Percentiles rank a stretch among this genome's conserved stretches.
Evolutionary conservation across 2,888 invertebrate genomes (phyloP).

Genomic region (Cremastinae sp.): DNA sequence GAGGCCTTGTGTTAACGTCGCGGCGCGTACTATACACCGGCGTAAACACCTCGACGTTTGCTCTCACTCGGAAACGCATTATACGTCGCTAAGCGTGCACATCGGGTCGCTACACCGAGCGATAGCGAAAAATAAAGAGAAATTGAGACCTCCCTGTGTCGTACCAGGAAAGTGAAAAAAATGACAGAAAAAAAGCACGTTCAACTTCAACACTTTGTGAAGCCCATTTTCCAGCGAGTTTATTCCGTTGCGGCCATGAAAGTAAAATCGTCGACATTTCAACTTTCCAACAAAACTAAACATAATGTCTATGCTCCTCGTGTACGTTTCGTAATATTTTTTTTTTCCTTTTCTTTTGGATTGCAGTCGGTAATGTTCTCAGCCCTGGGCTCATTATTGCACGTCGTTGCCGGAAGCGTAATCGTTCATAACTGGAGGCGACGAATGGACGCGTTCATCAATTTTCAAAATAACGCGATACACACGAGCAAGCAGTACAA

Average conservation of each 20-base stretch:
- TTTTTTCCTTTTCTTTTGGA: too few relatives aligned
- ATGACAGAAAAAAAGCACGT: too few relatives aligned
- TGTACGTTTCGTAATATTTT: too few relatives aligned
- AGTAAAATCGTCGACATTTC: too few relatives aligned
- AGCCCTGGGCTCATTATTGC: constrained; percentile 84
- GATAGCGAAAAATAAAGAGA: too few relatives aligned
- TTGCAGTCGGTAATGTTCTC: constrained; percentile 84
- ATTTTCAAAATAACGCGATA: constrained; percentile 80
- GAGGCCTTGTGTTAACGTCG: constrained; percentile 66
- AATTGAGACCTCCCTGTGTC: too few relatives aligned
- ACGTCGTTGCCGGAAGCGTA: constrained; percentile 85
- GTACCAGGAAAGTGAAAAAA: too few relatives aligned
- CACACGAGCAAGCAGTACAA: constrained; percentile 86
- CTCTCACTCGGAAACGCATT: constrained; percentile 6
- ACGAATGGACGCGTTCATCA: constrained; percentile 72
- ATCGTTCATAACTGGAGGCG: constrained; percentile 83
- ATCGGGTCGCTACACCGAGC: constrained; percentile 27
- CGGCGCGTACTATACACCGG: constrained; percentile 8
- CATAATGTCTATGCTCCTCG: too few relatives aligned
- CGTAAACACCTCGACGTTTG: constrained; percentile 29
- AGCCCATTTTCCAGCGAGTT: too few relatives aligned
- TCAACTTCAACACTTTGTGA: too few relatives aligned
- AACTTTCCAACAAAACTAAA: too few relatives aligned
- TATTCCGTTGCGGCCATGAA: too few relatives aligned
- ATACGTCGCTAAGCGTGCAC: constrained; percentile 1